Base-by-base conservation (phyloP, 2,113 vertebrate genomes). In the Campylorhamphus procurvoides region DNA sequence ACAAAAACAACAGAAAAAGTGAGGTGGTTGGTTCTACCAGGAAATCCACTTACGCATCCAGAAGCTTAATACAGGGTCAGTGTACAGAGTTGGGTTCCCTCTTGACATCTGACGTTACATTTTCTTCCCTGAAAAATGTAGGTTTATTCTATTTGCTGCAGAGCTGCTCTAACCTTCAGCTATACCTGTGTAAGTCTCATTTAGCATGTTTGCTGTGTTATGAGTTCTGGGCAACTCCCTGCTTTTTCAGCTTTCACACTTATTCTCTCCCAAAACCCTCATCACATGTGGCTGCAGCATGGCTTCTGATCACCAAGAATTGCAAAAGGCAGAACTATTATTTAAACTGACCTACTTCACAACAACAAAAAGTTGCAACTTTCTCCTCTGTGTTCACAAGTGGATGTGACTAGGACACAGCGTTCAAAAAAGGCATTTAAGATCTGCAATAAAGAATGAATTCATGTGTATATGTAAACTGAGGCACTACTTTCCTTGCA, bases 151-250 rank as follows among this genome's bases (percentile, higher is more conserved):
- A 9, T 50, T 66, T 67, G 28, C 37, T 81, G 39, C n/a, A 59
- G n/a, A 89, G 25, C 37, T 4, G 1, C 46, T 74, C n/a, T 25
- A 1, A n/a, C 37, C 33, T 77, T 67, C 47, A 93, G 47, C 62
- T 7, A 4, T 42, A 47, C 25, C 3, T 0, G 0, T 0, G 0
- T 6, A 58, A 37, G 18, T 10, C 9, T 50, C 37, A 37, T 60
- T 66, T 33, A 50, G 33, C 24, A 13, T 1, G 14, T 15, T 18
- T 31, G 24, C 40, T 68, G 28, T 31, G 18, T 73, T 86, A 56
- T 1, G n/a, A 62, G 39, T 37, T 66, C 40, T 27, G 42, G 24
- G 37, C n/a, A 84, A 33, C 28, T 55, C 35, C 35, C 37, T 37
- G 42, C 16, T 83, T 42, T 46, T 77, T 52, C 59, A 55, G 27